Evolutionary conservation across 2,797 vertebrate genomes (phyloP), one percentile per base, ranked within the genome.

Genomic region (Merluccius polli): DNA sequence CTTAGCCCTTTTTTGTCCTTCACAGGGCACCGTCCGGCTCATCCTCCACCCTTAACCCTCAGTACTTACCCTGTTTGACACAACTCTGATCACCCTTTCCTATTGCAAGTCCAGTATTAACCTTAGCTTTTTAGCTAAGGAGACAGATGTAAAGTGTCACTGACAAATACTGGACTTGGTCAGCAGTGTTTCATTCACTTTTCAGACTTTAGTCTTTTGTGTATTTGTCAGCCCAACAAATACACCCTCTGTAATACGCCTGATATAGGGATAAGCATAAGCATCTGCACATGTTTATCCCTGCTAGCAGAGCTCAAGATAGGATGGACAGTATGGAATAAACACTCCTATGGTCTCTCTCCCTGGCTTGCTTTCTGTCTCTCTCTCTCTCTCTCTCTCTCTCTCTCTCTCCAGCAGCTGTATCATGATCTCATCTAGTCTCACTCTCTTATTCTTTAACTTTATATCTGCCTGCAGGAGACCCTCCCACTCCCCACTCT

Each of bases 251-350:
- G 18, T 21, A n/a, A 52, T 21, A n/a, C 48, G 12, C 38, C 38
- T 44, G 38, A 11, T 38, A 6, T 38, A 38, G 36, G 5, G 1
- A 12, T 2, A 12, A 13, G 36, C n/a, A n/a, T n/a, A n/a, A n/a
- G n/a, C n/a, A 82, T 82, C 80, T 81, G 81, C 82, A 85, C 80
- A 79, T 77, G 87, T 85, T 88, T 89, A 91, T 90, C 91, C 89
- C 73, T 86, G 84, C 75, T n/a, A n/a, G n/a, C 88, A 86, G 77
- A 84, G 83, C 87, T 91, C 87, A 89, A 90, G 89, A 91, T 85
- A 83, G 88, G 87, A 89, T 83, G 83, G 82, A 87, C 70, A 41
- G 85, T 89, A 77, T 88, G 88, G 87, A 88, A 86, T 90, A 89
- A 90, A 89, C 87, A 89, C 86, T 84, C 83, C 78, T n/a, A n/a